A percentile compares a stretch with the other conserved stretches of the same genome.
These are phyloP conservation scores for Aplidium turbinatum DNA, from an alignment of 23 tunicate species.

Conservation along the genomic window DNA sequence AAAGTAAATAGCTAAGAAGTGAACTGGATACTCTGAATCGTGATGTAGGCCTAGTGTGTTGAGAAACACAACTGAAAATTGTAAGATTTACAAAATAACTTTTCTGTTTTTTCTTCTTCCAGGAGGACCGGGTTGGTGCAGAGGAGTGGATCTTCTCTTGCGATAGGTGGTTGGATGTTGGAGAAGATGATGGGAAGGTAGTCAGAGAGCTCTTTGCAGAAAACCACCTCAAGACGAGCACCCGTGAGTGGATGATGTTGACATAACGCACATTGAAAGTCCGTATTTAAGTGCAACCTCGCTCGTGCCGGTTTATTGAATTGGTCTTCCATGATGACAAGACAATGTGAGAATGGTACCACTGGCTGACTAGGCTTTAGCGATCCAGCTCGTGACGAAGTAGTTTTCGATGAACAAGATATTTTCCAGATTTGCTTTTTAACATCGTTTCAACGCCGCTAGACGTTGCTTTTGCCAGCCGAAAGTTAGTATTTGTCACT, in stretches of 20 bases:
- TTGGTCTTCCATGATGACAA: not conserved
- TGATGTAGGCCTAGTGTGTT: too few species aligned
- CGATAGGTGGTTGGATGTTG: conserved; percentile 82
- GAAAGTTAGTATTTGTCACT: too few species aligned
- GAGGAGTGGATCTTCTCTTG: conserved; percentile 79
- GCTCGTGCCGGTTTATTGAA: not conserved
- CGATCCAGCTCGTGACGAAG: too few species aligned
- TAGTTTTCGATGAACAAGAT: too few species aligned
- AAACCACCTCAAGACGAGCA: conserved; percentile 9
- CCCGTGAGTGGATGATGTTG: conserved; percentile 24
- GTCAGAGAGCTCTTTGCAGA: conserved; percentile 77
- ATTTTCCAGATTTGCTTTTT: too few species aligned
- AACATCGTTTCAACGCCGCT: too few species aligned
- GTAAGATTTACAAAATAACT: not conserved
- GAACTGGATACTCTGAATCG: too few species aligned
- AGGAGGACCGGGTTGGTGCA: conserved; percentile 87
- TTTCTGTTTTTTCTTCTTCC: not conserved
- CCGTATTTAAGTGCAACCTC: not conserved
- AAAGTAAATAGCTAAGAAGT: too few species aligned
- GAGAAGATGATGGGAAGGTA: conserved; percentile 81
- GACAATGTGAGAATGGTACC: too few species aligned
- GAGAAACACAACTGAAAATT: too few species aligned
- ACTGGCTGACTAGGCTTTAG: too few species aligned
- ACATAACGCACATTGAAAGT: not conserved
- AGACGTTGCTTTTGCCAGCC: too few species aligned